Base-by-base conservation (phyloP, 2,888 invertebrate species). In the Poecilus cupreus region DNA sequence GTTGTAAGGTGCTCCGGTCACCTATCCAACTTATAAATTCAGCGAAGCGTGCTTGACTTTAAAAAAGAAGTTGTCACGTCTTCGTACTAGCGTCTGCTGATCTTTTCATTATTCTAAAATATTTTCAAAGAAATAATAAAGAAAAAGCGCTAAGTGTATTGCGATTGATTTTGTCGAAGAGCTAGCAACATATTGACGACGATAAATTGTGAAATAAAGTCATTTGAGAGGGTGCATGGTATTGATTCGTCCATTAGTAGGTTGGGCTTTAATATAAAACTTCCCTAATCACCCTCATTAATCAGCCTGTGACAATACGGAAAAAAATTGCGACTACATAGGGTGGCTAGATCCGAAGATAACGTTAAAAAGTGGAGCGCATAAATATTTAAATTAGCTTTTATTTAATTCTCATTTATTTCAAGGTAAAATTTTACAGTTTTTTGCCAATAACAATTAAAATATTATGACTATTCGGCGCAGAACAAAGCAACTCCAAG, bases 191-290 rank as follows among this genome's bases (percentile, higher is more conserved):
- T 2, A 60, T n/a, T 26, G 60, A 26, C 43, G 43, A 13, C 26
- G 0, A 22, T 60, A 60, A 60, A 60, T 68, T 68, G 39, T 68
- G 64, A 37, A 68, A 18, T 16, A 68, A 68, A 32, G 64, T 37
- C 32, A 68, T 68, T 37, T 68, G 18, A 68, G 64, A 68, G 64
- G 64, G 64, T 68, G 64, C 64, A 37, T 16, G 11, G 64, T 68
- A 68, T 68, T 68, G 64, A 68, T 68, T 68, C 18, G 37, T 10
- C 64, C 39, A 68, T 68, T 68, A 68, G 64, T 68, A 68, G 37
- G 37, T 68, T 68, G 64, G 37, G 18, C 64, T 68, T 68, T 68
- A 68, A 68, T 68, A 68, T 68, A 68, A 68, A 68, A 68, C 37
- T 68, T 68, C 16, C 64, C 32, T 68, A 68, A 68, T 68, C 64